Base-by-base conservation (phyloP, 64 coral and sea anemone genomes). In the Actinia equina region DNA sequence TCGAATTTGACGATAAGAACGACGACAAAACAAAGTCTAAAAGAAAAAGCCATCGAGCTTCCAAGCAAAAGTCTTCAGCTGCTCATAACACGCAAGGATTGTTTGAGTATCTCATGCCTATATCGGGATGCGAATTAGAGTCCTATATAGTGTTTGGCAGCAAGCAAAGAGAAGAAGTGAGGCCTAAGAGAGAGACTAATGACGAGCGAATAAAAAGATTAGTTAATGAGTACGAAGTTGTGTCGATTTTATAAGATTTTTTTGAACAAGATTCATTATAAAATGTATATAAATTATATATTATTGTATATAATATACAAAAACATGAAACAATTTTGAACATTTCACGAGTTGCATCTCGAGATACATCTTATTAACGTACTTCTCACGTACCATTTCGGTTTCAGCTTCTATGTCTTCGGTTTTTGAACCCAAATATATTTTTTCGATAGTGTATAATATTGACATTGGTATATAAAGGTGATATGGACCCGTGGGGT, bases 151-250 rank as follows among this genome's bases (percentile, higher is more conserved):
- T 81, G 7, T 81, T 46, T 81, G 42, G 43, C 22, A 52, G 7
- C 17, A 9, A 0, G 11, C 78, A 19, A 7, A 20, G 49, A 8
- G 69, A 74, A 2, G 69, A 25, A 41, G 9, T 17, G 69, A 81
- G 44, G n/a, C 16, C 42, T 6, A 81, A 17, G 22, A 81, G 78
- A 81, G 78, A 81, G 78, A 49, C 78, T 52, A 49, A 81, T 52
- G 78, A 81, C 43, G 20, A 81, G 14, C 20, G 78, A 52, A 52
- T 81, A 17, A 81, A 81, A 43, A 49, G 22, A 81, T 22, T 81
- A 17, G 78, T 81, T 0, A 81, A 81, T 52, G 78, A 81, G 22
- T 81, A 81, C 78, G 78, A 81, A n/a, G 78, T 81, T 23, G 42
- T 81, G 3, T 81, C 78, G 7, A 44, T 81, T 52, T 81, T 81